Conservation (phyloP, 2,797 vertebrate genomes). For the Leuciscus waleckii region DNA sequence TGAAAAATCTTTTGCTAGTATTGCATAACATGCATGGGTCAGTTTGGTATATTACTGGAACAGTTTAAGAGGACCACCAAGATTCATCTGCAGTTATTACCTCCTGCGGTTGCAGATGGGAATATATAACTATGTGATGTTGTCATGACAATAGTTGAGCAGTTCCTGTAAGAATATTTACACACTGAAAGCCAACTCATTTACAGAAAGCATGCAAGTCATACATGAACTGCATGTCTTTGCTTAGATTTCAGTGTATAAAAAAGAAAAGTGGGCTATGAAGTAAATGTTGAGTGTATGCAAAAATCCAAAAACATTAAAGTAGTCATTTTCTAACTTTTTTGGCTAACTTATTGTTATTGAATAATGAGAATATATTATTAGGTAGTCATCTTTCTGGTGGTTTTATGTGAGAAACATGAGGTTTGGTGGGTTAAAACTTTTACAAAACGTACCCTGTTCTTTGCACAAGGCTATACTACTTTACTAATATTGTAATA, state of each 20-base stretch:
- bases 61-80: conserved; percentile 37
- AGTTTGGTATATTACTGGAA: conserved; percentile 50
- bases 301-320: not conserved
- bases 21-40: conserved; percentile 41
- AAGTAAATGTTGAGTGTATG: not conserved
- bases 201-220: conserved; percentile 24
- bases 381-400: not conserved
- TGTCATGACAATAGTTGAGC: conserved; percentile 42
- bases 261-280: not conserved
- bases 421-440: not conserved
- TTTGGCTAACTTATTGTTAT: not conserved
- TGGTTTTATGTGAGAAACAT: not conserved
- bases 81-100: conserved; percentile 47
- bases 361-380: not conserved
- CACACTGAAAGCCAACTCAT: conserved; percentile 2
- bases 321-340: not conserved
- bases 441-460: not conserved
- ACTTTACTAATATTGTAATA: not conserved
- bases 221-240: conserved; percentile 7
- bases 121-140: conserved; percentile 45
- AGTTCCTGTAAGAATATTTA: conserved; percentile 38
- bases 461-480: not conserved
- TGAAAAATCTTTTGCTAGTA: conserved; percentile 10
- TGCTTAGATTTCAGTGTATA: not conserved
- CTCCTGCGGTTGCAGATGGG: conserved; percentile 39